These are phyloP conservation scores for Tadarida brasiliensis DNA, from an alignment of 2,797 vertebrate species.

Conservation along the genomic window DNA sequence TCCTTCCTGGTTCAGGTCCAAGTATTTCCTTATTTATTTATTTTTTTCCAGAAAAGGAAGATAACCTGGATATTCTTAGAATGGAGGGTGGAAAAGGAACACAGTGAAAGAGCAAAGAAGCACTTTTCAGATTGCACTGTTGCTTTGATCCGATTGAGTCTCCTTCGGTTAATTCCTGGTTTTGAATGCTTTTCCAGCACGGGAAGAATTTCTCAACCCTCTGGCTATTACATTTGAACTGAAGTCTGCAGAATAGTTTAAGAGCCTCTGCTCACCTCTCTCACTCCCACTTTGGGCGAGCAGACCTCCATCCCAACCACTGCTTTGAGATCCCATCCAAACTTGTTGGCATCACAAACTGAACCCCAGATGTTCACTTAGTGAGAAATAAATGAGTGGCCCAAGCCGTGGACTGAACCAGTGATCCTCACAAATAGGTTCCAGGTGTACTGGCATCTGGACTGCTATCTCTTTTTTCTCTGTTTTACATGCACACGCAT, in stretches of 20 bases:
- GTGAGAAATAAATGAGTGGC: conserved; percentile 78
- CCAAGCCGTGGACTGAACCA: conserved; percentile 73
- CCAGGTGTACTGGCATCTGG: conserved; percentile 80
- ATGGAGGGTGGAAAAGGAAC: neutral
- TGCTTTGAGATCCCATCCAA: conserved; percentile 74
- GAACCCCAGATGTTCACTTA: conserved; percentile 83
- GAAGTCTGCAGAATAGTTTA: conserved; percentile 74
- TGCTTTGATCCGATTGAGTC: conserved; percentile 51
- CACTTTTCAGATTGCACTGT: conserved; percentile 11
- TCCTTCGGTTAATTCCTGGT: conserved; percentile 3
- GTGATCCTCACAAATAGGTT: conserved; percentile 80
- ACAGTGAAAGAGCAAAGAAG: neutral
- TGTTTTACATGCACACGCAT: neutral
- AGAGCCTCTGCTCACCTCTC: conserved; percentile 47
- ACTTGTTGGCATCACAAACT: conserved; percentile 75
- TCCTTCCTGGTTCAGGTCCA: conserved; percentile 69
- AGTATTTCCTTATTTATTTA: neutral
- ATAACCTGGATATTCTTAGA: conserved; percentile 72
- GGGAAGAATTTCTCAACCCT: conserved; percentile 37
- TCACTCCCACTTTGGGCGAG: conserved; percentile 69
- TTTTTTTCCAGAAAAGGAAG: conserved; percentile 47
- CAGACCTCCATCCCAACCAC: conserved; percentile 66
- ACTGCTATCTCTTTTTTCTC: conserved; percentile 45
- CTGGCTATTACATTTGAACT: conserved; percentile 70
- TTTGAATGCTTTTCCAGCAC: conserved; percentile 60